Conservation (phyloP, 2,888 invertebrate genomes). For the Gonocerus acuteangulatus region DNA sequence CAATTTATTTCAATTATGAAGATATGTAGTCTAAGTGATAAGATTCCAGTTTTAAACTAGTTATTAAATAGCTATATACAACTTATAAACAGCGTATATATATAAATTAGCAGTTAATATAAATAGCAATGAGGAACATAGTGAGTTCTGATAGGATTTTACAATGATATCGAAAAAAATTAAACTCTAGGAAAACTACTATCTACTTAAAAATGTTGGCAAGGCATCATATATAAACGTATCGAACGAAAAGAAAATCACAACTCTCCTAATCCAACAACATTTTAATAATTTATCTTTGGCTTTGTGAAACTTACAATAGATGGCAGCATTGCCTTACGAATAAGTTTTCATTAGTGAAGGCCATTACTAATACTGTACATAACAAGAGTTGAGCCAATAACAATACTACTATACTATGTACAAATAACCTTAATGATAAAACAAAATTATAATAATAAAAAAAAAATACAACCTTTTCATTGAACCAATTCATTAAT, state of each 20-base stretch:
- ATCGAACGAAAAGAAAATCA: neutral
- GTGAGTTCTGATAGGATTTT: neutral
- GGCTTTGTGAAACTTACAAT: conserved; percentile 14
- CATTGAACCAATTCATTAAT: no score
- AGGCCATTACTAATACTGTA: conserved; percentile 18
- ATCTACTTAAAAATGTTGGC: neutral
- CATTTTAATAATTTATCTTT: conserved; percentile 13
- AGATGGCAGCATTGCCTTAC: neutral
- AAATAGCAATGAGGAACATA: neutral
- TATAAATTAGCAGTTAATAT: neutral
- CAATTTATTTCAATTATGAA: no score
- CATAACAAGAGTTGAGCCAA: conserved; percentile 19
- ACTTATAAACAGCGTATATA: neutral
- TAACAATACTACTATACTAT: neutral
- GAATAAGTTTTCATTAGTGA: neutral
- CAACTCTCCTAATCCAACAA: neutral
- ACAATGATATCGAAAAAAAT: neutral
- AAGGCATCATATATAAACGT: neutral
- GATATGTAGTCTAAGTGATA: no score
- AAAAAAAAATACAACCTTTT: no score
- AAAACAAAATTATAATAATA: no score
- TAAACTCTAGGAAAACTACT: neutral
- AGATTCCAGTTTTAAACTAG: no score
- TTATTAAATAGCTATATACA: neutral
- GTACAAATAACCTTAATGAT: no score